Evolutionary conservation across 1,140 invertebrate genomes (phyloP).

Genomic region (Macrosteles quadrilineatus): DNA sequence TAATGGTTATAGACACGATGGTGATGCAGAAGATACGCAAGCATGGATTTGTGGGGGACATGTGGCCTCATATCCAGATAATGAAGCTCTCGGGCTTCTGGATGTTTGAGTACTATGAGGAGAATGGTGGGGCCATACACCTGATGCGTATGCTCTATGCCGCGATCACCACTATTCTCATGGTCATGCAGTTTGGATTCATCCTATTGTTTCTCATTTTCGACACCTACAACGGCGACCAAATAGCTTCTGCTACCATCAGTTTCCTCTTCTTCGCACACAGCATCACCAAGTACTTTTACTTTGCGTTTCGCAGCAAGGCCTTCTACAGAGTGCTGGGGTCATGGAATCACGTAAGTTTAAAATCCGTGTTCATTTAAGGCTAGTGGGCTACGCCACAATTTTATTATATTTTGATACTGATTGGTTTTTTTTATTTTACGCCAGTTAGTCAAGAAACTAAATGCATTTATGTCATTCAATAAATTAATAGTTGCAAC

Average conservation of each 20-base stretch:
- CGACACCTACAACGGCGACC: constrained; percentile 75
- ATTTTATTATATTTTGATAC: too few relatives aligned
- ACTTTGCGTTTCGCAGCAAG: constrained; percentile 71
- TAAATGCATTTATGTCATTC: too few relatives aligned
- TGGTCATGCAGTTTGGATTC: constrained; percentile 48
- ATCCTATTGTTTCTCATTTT: constrained; percentile 67
- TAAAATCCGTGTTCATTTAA: too few relatives aligned
- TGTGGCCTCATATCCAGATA: constrained; percentile 76
- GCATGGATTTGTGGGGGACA: constrained; percentile 73
- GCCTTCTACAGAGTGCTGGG: constrained; percentile 62
- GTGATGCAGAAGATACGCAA: constrained; percentile 35
- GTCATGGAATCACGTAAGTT: constrained; percentile 53
- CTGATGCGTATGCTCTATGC: constrained; percentile 61
- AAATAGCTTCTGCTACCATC: constrained; percentile 77
- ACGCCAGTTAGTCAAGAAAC: too few relatives aligned
- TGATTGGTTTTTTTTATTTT: too few relatives aligned
- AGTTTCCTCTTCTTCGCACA: constrained; percentile 79
- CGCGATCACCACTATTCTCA: constrained; percentile 40
- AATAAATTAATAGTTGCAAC: too few relatives aligned
- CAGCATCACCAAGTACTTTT: constrained; percentile 70
- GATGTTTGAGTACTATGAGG: constrained; percentile 72
- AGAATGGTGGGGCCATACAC: constrained; percentile 44
- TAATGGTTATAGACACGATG: too few relatives aligned
- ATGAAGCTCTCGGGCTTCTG: constrained; percentile 77
- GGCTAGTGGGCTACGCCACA: too few relatives aligned